A percentile compares a stretch with the other conserved stretches of the same genome.
Evolutionary conservation across 2,888 invertebrate genomes (phyloP).

Genomic region (Neoitamus cyanurus): DNA sequence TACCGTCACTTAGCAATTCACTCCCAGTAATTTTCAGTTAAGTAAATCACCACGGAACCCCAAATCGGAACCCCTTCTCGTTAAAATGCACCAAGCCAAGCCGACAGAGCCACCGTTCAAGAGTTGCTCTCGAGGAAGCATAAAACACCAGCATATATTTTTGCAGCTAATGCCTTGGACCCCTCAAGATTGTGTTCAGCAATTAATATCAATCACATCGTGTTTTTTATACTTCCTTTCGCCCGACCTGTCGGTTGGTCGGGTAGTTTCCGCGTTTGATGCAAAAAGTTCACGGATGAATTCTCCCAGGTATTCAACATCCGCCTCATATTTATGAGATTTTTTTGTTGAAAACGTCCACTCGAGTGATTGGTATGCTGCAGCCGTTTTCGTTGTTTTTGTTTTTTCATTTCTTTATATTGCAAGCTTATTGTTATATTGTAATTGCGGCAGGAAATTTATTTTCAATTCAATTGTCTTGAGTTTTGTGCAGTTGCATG

Average conservation of each 20-base stretch:
- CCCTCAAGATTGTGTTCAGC: not conserved
- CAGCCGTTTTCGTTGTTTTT: not conserved
- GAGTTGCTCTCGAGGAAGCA: not conserved
- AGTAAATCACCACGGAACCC: not conserved
- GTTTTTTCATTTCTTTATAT: not conserved
- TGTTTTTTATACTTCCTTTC: not conserved
- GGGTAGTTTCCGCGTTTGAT: not conserved
- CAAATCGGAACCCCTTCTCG: not conserved
- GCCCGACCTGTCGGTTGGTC: not conserved
- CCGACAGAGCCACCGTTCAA: not conserved
- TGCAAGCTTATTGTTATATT: not conserved
- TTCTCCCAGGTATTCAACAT: not conserved
- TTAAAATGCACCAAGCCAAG: not conserved
- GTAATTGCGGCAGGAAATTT: not conserved
- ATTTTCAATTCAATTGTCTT: not conserved
- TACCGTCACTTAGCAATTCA: not conserved
- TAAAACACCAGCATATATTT: not conserved
- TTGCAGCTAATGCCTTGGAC: not conserved
- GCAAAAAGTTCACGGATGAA: slow-evolving; percentile 1
- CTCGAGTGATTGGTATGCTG: not conserved
- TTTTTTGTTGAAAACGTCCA: not conserved
- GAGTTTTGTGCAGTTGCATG: not conserved
- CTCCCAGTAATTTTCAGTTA: not conserved
- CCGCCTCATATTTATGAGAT: not conserved
- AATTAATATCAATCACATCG: not conserved